Evolutionary conservation across 2,888 invertebrate species (phyloP).

Genomic region (Neocrepidodera transversa): DNA sequence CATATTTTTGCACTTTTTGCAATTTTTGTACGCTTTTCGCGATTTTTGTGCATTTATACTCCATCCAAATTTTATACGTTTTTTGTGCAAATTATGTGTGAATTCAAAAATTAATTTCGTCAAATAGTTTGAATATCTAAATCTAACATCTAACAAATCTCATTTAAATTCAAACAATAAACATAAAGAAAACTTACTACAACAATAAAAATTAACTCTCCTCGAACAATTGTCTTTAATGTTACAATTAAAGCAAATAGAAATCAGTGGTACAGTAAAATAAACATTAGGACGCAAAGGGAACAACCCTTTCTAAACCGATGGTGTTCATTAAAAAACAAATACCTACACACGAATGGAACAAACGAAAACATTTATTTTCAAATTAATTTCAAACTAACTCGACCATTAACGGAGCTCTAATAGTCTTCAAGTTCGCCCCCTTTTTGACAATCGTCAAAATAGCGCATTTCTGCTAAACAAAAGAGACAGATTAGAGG

Average conservation of each 20-base stretch:
- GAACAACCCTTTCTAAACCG: background rate
- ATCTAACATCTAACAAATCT: too few relatives aligned
- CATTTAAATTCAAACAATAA: too few relatives aligned
- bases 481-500: constrained; percentile 27
- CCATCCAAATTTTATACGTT: too few relatives aligned
- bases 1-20: too few relatives aligned
- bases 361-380: constrained; percentile 16
- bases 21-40: too few relatives aligned
- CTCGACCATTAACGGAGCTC: constrained; percentile 13
- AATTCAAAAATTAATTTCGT: too few relatives aligned
- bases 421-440: constrained; percentile 15
- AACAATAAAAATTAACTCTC: background rate
- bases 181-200: too few relatives aligned
- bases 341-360: constrained; percentile 5
- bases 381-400: constrained; percentile 16
- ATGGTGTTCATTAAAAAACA: constrained; percentile 14
- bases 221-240: background rate
- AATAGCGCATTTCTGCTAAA: constrained; percentile 17
- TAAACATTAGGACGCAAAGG: background rate
- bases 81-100: too few relatives aligned
- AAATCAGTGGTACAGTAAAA: background rate
- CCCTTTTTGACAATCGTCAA: constrained; percentile 17
- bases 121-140: too few relatives aligned
- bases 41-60: too few relatives aligned
- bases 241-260: background rate